A percentile compares a stretch with the other conserved stretches of the same genome.
Conservation (phyloP, 2,888 invertebrate genomes). For the Lochmaea crataegi region DNA sequence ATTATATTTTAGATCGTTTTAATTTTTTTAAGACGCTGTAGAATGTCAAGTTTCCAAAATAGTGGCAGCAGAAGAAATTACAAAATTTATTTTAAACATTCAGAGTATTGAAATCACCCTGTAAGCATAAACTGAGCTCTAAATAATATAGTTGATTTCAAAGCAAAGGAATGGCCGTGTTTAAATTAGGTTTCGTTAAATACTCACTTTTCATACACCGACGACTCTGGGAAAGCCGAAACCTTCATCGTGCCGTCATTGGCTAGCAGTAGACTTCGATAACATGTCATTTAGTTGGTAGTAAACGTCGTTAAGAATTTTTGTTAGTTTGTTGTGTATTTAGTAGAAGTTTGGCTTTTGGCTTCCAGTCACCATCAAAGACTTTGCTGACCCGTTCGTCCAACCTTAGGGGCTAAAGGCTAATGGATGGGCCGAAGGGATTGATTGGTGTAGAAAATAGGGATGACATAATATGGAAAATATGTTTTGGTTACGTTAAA, state of each 20-base stretch:
- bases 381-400: conserved; percentile 29
- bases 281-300: conserved; percentile 55
- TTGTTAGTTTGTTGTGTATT: conserved; percentile 48
- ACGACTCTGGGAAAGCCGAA: conserved; percentile 5
- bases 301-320: conserved; percentile 57
- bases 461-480: conserved; percentile 4
- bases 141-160: background rate
- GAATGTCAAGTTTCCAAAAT: no score
- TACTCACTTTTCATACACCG: conserved; percentile 22
- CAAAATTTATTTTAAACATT: no score
- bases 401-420: conserved; percentile 19
- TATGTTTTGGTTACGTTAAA: conserved; percentile 7
- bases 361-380: conserved; percentile 55
- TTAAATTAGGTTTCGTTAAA: conserved; percentile 21
- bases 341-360: conserved; percentile 51
- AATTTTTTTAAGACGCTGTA: no score
- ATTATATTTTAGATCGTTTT: no score
- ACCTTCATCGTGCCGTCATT: conserved; percentile 9
- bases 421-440: conserved; percentile 30
- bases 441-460: background rate
- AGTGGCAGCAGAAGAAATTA: no score
- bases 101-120: no score
- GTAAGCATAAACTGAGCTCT: no score
- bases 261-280: conserved; percentile 52
- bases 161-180: background rate